Conservation (phyloP, 2,113 vertebrate genomes). For the Prolemur simus region DNA sequence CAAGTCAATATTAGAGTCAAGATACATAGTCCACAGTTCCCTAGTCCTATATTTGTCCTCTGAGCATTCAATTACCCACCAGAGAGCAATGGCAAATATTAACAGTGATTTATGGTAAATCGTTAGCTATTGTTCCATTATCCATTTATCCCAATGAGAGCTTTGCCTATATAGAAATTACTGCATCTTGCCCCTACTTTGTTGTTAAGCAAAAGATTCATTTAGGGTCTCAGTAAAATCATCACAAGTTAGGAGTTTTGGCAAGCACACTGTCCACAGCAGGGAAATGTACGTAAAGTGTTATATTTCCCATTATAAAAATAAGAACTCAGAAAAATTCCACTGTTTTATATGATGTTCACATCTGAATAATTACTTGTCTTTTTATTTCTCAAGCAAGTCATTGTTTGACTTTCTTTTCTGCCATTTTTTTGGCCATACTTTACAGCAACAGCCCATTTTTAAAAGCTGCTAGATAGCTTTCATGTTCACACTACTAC, state of each 20-base stretch:
- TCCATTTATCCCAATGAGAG: slow-evolving; percentile 52
- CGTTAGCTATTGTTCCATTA: slow-evolving; percentile 66
- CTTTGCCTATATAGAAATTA: slow-evolving; percentile 53
- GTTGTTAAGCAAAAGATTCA: slow-evolving; percentile 22
- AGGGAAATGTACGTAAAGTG: neutral
- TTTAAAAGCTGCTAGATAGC: neutral
- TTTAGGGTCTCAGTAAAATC: neutral
- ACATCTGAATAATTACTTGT: neutral
- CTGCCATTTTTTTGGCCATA: neutral
- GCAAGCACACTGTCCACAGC: neutral
- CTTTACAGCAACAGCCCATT: neutral
- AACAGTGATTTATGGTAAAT: slow-evolving; percentile 69
- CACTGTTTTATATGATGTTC: neutral
- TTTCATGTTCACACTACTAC: neutral
- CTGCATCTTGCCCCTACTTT: neutral
- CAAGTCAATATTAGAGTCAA: slow-evolving; percentile 39
- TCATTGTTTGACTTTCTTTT: neutral
- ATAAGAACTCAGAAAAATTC: neutral
- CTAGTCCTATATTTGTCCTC: neutral
- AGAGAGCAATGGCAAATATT: slow-evolving; percentile 61
- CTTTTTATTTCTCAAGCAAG: neutral
- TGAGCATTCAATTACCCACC: slow-evolving; percentile 48
- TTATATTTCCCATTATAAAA: neutral
- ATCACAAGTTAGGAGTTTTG: neutral
- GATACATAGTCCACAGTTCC: neutral